phyloP scores from a whole-genome alignment of 2,797 vertebrate species.

The Aldrovandia affinis region DNA sequence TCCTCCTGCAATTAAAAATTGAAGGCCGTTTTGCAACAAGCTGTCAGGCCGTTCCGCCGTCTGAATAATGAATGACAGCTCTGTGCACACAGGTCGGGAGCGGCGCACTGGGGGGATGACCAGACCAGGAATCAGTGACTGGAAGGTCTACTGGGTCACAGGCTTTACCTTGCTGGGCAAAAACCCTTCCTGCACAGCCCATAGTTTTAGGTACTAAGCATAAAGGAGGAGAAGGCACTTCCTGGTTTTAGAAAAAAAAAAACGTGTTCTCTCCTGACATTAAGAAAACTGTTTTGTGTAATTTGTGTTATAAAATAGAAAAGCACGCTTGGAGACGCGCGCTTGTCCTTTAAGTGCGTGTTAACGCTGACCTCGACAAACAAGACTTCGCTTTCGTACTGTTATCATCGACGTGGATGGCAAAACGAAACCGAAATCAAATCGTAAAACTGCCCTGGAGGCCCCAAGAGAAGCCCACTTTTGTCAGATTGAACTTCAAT shows the following conservation, averaged over 20 bases:
- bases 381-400: background rate
- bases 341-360: background rate
- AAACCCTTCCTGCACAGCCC: background rate
- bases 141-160: background rate
- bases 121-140: background rate
- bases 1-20: constrained; percentile 29
- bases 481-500: background rate
- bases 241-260: constrained; percentile 32
- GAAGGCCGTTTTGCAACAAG: constrained; percentile 17
- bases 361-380: background rate
- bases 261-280: constrained; percentile 46
- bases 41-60: background rate
- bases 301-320: background rate
- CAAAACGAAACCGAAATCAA: background rate
- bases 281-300: constrained; percentile 30
- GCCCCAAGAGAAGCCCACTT: no score
- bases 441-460: background rate
- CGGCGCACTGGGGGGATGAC: background rate
- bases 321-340: background rate
- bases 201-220: background rate
- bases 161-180: background rate
- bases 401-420: no score
- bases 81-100: background rate
- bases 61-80: constrained; percentile 32
- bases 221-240: background rate